These are phyloP conservation scores for Vireo altiloquus DNA, from an alignment of 2,113 vertebrate genomes.

Conservation along the genomic window DNA sequence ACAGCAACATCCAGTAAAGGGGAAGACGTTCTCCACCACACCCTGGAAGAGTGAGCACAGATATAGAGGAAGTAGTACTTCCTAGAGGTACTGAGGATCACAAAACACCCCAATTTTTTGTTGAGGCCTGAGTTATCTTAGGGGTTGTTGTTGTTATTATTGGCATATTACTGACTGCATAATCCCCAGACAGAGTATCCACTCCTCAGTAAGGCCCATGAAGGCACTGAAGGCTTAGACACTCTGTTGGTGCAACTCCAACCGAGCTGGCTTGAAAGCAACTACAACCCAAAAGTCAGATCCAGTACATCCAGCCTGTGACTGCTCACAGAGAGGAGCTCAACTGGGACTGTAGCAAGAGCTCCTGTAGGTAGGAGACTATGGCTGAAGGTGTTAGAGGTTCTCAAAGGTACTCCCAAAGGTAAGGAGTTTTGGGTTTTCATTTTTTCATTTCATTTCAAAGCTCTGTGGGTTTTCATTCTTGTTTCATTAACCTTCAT, in stretches of 20 bases:
- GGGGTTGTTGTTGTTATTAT: neutral
- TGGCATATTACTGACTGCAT: too few species aligned
- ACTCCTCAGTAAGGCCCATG: neutral
- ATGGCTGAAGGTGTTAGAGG: neutral
- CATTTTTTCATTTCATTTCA: too few species aligned
- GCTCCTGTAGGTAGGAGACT: neutral
- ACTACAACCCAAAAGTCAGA: neutral
- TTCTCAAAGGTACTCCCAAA: neutral
- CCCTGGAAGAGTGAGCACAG: neutral
- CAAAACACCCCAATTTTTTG: accelerated
- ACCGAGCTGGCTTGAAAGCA: neutral
- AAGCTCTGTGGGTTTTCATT: neutral
- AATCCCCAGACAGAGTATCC: neutral
- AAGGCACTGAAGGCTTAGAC: neutral
- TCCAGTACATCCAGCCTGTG: neutral
- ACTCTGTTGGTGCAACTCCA: neutral
- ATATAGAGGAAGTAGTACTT: neutral
- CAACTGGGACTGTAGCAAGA: neutral
- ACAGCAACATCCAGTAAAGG: neutral
- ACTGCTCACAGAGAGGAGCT: neutral
- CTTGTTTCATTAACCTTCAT: neutral
- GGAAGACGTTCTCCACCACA: neutral
- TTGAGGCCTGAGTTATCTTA: neutral
- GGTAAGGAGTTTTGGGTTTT: too few species aligned
- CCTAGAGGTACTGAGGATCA: neutral